A percentile compares a stretch with the other conserved stretches of the same genome.
Evolutionary conservation across 2,797 vertebrate genomes (phyloP).

Genomic region (Arremon brunneinucha): DNA sequence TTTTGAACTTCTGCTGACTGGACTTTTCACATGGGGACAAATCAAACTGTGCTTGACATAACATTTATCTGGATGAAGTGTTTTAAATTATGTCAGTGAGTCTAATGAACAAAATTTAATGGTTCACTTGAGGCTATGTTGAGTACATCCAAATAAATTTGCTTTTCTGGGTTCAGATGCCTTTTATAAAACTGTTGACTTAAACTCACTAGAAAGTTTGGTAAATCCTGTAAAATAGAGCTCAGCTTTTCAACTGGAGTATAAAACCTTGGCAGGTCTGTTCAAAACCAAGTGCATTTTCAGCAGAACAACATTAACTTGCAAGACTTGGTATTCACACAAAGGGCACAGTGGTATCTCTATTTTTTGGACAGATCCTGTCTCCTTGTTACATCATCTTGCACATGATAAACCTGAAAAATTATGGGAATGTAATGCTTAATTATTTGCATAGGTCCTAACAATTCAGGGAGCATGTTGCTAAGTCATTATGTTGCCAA

Average conservation of each 20-base stretch:
- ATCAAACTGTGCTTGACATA: conserved; percentile 34
- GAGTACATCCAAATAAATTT: conserved; percentile 36
- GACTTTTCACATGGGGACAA: conserved; percentile 11
- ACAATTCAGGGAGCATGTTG: not conserved
- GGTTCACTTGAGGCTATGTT: conserved; percentile 18
- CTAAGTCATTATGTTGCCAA: not conserved
- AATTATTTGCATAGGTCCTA: not conserved
- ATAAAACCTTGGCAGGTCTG: not conserved
- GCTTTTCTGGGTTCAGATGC: conserved; percentile 5
- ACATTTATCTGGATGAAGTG: conserved; percentile 36
- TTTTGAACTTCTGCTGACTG: conserved; percentile 42
- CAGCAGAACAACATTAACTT: not conserved
- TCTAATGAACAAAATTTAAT: conserved; percentile 45
- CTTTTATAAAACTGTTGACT: not conserved
- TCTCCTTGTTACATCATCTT: not conserved
- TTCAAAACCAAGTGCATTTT: not conserved
- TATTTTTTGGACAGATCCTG: not conserved
- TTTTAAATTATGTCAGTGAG: conserved; percentile 35
- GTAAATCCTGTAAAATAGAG: not conserved
- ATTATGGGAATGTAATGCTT: not conserved
- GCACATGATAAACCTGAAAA: not conserved
- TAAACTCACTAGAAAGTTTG: not conserved
- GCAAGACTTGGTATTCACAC: not conserved
- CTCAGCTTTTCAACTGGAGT: not conserved
- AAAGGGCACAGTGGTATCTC: not conserved